phyloP scores from a whole-genome alignment of 2,888 invertebrate species.

The Tridacna gigas region DNA sequence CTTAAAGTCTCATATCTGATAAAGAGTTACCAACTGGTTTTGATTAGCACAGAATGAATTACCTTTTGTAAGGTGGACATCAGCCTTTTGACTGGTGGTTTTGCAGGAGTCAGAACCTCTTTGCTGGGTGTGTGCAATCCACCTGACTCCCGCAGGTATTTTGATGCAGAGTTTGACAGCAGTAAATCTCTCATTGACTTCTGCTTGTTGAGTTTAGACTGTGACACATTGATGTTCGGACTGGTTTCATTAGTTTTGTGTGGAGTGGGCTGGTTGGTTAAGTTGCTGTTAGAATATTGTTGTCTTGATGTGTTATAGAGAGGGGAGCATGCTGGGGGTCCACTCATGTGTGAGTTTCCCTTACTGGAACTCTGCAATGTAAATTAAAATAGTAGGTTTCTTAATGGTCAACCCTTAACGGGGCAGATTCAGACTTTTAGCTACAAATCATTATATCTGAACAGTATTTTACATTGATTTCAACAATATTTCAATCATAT shows the following conservation, averaged over 20 bases:
- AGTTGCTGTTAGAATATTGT: not conserved
- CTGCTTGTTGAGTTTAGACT: slow-evolving; percentile 35
- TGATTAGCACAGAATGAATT: not conserved
- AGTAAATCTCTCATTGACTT: slow-evolving; percentile 58
- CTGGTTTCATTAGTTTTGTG: not conserved
- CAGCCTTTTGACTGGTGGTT: slow-evolving; percentile 51
- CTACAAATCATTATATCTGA: no score
- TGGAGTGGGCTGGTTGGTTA: not conserved
- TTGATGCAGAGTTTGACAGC: slow-evolving; percentile 53
- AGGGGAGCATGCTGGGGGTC: no score
- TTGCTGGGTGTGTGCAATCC: slow-evolving; percentile 41
- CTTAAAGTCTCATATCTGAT: no score
- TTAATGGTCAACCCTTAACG: no score
- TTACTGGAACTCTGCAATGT: no score
- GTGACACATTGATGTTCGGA: not conserved
- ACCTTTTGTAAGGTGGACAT: slow-evolving; percentile 52
- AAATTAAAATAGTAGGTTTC: no score
- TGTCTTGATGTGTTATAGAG: no score
- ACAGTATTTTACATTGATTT: no score
- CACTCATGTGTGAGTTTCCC: no score
- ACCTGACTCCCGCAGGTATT: slow-evolving; percentile 23
- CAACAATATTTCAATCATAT: no score
- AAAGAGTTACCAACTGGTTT: no score
- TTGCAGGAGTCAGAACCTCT: not conserved
- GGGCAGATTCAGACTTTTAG: no score